A percentile compares a stretch with the other conserved stretches of the same genome.
Evolutionary conservation across 2,113 vertebrate species (phyloP).

Genomic region (Platycercus adscitus): DNA sequence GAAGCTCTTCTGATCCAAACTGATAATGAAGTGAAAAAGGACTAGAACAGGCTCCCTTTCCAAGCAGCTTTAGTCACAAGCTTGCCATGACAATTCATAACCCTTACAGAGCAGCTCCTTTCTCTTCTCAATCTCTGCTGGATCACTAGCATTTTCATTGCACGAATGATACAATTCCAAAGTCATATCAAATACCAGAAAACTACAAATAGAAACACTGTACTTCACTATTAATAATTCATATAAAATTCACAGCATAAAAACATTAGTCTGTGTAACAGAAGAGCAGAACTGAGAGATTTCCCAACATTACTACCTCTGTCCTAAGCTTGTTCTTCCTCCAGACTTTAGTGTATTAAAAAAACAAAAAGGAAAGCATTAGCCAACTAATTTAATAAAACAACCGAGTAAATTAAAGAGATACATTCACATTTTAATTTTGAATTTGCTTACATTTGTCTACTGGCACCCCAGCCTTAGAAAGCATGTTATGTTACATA

Average conservation of each 20-base stretch:
- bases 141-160: background rate
- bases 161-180: background rate
- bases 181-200: background rate
- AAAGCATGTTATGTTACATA: background rate
- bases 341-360: background rate
- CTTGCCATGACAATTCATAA: background rate
- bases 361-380: background rate
- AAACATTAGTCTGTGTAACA: background rate
- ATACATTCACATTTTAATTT: slow-evolving; percentile 20
- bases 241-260: background rate
- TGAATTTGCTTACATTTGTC: background rate
- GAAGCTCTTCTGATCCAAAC: background rate
- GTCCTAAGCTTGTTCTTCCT: background rate
- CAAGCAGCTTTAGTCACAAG: background rate
- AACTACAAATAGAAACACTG: background rate
- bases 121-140: background rate
- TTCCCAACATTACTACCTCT: background rate
- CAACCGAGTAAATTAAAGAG: background rate
- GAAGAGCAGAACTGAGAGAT: background rate
- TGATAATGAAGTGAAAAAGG: background rate
- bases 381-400: background rate
- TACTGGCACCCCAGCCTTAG: background rate
- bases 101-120: background rate
- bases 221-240: background rate
- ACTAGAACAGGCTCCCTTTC: background rate